phyloP scores from a whole-genome alignment of 2,888 invertebrate species.

The Pollenia amentaria region DNA sequence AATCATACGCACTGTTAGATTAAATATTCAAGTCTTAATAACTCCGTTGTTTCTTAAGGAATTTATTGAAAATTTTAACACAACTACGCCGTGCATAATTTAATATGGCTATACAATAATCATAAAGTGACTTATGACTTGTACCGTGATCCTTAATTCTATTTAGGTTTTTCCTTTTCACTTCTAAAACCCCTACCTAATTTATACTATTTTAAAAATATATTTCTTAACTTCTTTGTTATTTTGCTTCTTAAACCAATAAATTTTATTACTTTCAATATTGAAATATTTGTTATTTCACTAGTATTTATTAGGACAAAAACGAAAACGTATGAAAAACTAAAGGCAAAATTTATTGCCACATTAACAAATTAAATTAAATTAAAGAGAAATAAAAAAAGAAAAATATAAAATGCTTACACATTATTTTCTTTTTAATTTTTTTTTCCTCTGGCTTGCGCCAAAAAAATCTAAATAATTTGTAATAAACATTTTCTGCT shows the following conservation, averaged over 20 bases:
- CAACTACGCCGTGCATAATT: too few relatives aligned
- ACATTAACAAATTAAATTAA: constrained; percentile 70
- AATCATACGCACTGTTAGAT: background rate
- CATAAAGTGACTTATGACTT: too few relatives aligned
- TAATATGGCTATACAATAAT: too few relatives aligned
- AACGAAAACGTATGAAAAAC: background rate
- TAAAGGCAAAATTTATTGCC: constrained; percentile 59
- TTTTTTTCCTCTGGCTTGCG: constrained; percentile 35
- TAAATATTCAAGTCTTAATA: too few relatives aligned
- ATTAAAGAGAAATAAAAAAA: constrained; percentile 50
- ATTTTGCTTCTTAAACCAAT: constrained; percentile 40
- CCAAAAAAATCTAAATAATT: constrained; percentile 66
- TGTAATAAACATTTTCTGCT: constrained; percentile 56
- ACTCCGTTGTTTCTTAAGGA: too few relatives aligned
- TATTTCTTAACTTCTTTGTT: constrained; percentile 13
- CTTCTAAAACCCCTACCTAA: too few relatives aligned
- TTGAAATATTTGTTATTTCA: constrained; percentile 57
- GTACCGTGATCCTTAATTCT: too few relatives aligned
- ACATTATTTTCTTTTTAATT: constrained; percentile 35
- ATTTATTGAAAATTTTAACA: too few relatives aligned
- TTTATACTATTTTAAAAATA: background rate
- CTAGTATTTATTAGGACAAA: constrained; percentile 23
- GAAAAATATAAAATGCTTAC: background rate
- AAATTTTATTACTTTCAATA: constrained; percentile 64
- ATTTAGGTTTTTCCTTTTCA: too few relatives aligned